A percentile compares a stretch with the other conserved stretches of the same genome.
Conservation (phyloP, 2,797 vertebrate genomes). For the Melopsittacus undulatus region DNA sequence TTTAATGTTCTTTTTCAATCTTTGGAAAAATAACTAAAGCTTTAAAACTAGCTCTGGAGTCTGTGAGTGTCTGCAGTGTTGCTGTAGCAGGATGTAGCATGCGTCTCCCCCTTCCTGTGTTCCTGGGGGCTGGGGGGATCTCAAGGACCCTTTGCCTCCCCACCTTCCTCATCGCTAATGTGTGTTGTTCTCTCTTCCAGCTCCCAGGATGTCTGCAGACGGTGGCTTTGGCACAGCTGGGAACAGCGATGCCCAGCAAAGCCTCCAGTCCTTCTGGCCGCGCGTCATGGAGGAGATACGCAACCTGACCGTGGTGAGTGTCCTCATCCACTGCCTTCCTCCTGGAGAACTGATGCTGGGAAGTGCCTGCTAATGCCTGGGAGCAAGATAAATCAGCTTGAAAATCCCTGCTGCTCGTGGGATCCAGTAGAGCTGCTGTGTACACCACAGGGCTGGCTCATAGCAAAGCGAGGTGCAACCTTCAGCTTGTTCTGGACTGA, state of each 20-base stretch:
- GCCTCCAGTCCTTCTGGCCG: slow-evolving; percentile 98
- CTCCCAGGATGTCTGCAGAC: slow-evolving; percentile 89
- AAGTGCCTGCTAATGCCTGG: not conserved
- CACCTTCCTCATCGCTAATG: fast-evolving
- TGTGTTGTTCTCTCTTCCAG: slow-evolving; percentile 13
- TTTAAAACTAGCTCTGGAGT: not conserved
- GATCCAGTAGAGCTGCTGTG: not conserved
- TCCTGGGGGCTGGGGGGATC: not conserved
- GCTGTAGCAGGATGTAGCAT: not conserved
- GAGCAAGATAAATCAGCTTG: not conserved
- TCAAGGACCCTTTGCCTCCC: not conserved
- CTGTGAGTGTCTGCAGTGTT: not conserved
- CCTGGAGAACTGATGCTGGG: not conserved
- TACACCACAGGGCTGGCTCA: not conserved
- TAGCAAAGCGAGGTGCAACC: not conserved
- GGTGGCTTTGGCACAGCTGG: slow-evolving; percentile 83
- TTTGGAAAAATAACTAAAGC: not conserved
- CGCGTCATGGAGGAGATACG: slow-evolving; percentile 98
- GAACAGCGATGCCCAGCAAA: slow-evolving; percentile 95
- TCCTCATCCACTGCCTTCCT: fast-evolving
- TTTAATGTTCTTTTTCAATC: not conserved
- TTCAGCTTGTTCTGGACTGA: not conserved
- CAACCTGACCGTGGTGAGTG: slow-evolving; percentile 92
- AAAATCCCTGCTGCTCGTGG: not conserved
- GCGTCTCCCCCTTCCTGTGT: not conserved